phyloP scores from a whole-genome alignment of 2,797 vertebrate genomes.

The Lacerta agilis region DNA sequence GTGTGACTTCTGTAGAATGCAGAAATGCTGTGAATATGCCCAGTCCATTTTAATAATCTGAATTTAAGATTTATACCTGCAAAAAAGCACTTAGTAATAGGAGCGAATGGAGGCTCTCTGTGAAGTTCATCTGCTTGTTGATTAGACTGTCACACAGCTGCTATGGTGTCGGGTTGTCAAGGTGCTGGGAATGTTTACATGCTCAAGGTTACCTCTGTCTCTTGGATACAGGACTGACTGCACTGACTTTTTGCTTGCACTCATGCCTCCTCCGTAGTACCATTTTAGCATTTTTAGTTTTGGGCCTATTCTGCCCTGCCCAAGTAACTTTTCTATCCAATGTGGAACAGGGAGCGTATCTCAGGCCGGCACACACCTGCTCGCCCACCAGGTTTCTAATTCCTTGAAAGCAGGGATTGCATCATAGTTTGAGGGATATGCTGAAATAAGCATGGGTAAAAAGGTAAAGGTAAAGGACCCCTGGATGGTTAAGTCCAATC shows the following conservation, averaged over 20 bases:
- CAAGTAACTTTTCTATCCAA: not conserved
- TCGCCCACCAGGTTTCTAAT: not conserved
- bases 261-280: not conserved
- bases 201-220: not conserved
- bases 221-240: not conserved
- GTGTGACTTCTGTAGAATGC: not conserved
- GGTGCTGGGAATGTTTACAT: not conserved
- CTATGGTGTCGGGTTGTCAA: not conserved
- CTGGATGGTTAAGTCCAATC: too few species aligned
- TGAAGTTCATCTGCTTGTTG: not conserved
- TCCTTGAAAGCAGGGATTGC: constrained; percentile 9
- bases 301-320: not conserved
- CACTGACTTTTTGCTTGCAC: not conserved
- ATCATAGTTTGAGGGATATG: not conserved
- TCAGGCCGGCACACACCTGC: not conserved
- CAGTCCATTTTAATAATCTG: not conserved
- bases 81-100: not conserved
- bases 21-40: not conserved
- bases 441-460: not conserved
- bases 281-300: not conserved
- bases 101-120: not conserved
- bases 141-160: not conserved
- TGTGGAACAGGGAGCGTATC: not conserved
- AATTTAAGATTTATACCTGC: not conserved
- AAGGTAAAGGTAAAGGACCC: too few species aligned